A percentile compares a stretch with the other conserved stretches of the same genome.
Conservation (phyloP, 2,113 vertebrate species). For the Vombatus ursinus region DNA sequence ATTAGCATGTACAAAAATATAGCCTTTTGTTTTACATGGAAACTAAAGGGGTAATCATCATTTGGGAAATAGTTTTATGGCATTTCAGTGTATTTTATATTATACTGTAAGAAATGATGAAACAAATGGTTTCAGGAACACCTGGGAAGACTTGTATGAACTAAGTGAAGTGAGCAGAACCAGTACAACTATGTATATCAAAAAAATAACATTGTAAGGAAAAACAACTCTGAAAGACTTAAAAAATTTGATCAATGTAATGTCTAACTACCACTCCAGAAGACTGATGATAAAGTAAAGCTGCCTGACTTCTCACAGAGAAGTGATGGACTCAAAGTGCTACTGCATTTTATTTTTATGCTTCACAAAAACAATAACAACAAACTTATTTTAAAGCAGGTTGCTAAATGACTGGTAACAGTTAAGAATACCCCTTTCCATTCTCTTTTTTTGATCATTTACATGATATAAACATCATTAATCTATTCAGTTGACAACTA, state of each 20-base stretch:
- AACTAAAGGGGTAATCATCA: background rate
- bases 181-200: background rate
- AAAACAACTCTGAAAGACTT: background rate
- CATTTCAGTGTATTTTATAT: background rate
- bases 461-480: background rate
- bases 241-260: background rate
- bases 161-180: background rate
- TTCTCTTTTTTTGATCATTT: background rate
- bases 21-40: background rate
- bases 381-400: slow-evolving; percentile 19
- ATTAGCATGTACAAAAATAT: background rate
- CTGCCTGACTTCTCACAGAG: background rate
- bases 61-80: background rate
- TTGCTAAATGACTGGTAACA: background rate
- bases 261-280: background rate
- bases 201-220: background rate
- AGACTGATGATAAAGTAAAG: background rate
- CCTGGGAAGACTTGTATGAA: background rate
- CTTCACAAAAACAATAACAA: background rate
- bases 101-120: background rate
- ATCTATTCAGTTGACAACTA: background rate
- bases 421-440: background rate
- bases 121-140: background rate
- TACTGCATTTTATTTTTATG: background rate
- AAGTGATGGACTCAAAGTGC: background rate